A percentile compares a stretch with the other conserved stretches of the same genome.
phyloP scores from a whole-genome alignment of 2,113 vertebrate genomes.

The Ia io region DNA sequence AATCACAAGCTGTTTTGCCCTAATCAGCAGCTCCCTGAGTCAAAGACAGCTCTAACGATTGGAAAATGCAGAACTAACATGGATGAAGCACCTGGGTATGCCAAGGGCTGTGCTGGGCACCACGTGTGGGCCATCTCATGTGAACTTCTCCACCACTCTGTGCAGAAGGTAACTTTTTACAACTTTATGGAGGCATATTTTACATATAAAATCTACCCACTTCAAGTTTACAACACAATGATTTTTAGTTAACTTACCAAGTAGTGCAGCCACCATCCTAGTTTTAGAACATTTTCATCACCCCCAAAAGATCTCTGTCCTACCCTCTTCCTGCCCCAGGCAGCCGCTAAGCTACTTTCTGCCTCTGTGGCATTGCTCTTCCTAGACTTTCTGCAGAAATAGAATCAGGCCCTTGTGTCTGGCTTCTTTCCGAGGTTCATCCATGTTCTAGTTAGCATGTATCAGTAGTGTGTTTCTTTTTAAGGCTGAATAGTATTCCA shows the following conservation, averaged over 20 bases:
- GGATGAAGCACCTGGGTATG: accelerated
- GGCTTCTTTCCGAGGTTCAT: neutral
- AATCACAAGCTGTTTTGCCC: neutral
- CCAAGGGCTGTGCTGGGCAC: accelerated
- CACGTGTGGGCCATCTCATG: accelerated
- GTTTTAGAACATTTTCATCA: neutral
- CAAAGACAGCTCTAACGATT: neutral
- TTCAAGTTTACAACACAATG: neutral
- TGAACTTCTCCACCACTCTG: accelerated
- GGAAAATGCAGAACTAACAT: neutral
- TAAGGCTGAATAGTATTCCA: neutral
- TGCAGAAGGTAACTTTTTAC: neutral
- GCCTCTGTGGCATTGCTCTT: neutral
- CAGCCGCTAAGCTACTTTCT: neutral
- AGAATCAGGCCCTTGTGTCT: neutral
- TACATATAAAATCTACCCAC: neutral
- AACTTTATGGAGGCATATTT: neutral
- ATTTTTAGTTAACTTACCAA: neutral
- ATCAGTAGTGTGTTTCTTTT: neutral
- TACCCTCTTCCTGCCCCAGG: neutral
- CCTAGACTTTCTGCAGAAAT: neutral
- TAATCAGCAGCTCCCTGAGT: neutral
- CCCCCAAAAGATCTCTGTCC: neutral
- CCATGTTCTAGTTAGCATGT: accelerated
- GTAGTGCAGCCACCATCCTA: too few relatives aligned